phyloP scores from a whole-genome alignment of 2,113 vertebrate species.

The Panthera tigris region DNA sequence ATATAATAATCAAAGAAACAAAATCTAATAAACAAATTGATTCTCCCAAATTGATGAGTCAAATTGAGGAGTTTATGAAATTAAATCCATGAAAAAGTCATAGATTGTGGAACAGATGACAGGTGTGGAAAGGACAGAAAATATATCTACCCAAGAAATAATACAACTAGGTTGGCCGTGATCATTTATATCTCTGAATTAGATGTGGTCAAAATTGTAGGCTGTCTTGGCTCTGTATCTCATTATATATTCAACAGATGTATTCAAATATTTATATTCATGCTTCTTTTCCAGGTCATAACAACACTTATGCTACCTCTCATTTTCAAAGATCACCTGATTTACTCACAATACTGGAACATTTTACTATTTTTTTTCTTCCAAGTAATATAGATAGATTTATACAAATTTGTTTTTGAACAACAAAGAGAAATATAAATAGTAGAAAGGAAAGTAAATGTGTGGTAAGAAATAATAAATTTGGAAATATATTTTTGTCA shows the following conservation, averaged over 20 bases:
- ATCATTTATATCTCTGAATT: not conserved
- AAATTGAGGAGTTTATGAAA: not conserved
- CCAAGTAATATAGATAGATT: not conserved
- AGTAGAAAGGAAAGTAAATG: not conserved
- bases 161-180: not conserved
- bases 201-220: not conserved
- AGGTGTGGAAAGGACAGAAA: not conserved
- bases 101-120: not conserved
- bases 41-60: not conserved
- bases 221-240: not conserved
- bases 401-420: not conserved
- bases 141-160: not conserved
- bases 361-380: not conserved
- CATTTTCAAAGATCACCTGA: not conserved
- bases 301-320: not conserved
- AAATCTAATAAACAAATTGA: not conserved
- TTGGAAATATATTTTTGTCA: not conserved
- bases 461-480: not conserved
- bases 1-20: conserved; percentile 28
- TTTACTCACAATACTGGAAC: not conserved
- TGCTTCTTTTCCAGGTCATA: not conserved
- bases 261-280: not conserved
- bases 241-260: not conserved
- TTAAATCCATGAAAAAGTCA: not conserved
- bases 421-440: not conserved